Conservation (phyloP, 1,140 invertebrate species). For the Magallana ariakensis region DNA sequence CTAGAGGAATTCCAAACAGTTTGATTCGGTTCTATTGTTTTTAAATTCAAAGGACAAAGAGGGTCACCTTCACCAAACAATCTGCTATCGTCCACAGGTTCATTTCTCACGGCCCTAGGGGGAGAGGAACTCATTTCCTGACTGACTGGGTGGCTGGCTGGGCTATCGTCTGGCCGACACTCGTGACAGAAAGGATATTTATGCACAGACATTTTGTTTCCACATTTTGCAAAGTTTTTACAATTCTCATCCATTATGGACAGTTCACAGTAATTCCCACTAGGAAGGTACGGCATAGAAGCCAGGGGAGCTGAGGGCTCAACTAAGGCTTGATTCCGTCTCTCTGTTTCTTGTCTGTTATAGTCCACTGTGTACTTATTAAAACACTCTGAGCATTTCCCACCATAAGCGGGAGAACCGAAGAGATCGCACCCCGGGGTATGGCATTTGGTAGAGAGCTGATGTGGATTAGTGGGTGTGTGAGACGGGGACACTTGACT, state of each 20-base stretch:
- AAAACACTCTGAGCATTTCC: slow-evolving; percentile 67
- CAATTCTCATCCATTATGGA: slow-evolving; percentile 65
- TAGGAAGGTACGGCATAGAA: slow-evolving; percentile 38
- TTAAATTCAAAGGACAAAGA: background rate
- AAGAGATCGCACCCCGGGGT: slow-evolving; percentile 63
- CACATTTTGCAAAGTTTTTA: slow-evolving; percentile 59
- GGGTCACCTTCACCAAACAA: slow-evolving; percentile 41
- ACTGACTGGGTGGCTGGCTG: background rate
- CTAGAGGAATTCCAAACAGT: background rate
- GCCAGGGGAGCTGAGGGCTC: slow-evolving; percentile 48
- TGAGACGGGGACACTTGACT: background rate
- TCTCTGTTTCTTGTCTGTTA: slow-evolving; percentile 46
- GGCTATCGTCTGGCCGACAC: background rate
- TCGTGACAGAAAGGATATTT: slow-evolving; percentile 73
- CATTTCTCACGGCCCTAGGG: background rate
- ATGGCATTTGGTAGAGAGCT: slow-evolving; percentile 47
- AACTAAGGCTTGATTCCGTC: background rate
- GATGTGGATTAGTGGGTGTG: too few relatives aligned
- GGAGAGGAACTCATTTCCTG: slow-evolving; percentile 19
- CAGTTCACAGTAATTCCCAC: slow-evolving; percentile 47
- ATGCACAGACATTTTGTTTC: slow-evolving; percentile 64
- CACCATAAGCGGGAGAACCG: slow-evolving; percentile 59
- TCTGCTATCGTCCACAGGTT: slow-evolving; percentile 42
- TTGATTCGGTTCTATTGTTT: background rate
- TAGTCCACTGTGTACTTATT: slow-evolving; percentile 61